Conservation (phyloP, 2,888 invertebrate species). For the Camponotus fellah region DNA sequence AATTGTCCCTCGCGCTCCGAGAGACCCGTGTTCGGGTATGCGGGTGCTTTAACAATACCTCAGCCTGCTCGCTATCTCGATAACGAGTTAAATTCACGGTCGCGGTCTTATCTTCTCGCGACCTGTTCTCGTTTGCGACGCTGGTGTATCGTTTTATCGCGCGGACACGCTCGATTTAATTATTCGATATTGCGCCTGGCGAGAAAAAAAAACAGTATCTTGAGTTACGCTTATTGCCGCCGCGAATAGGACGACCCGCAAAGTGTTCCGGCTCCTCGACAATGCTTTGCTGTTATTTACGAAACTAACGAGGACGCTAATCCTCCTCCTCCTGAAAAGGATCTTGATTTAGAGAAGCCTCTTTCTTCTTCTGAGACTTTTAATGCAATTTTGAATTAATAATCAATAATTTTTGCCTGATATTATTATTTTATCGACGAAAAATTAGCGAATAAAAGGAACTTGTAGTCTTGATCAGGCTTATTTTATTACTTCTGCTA, state of each 20-base stretch:
- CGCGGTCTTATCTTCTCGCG: slow-evolving; percentile 65
- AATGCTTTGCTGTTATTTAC: slow-evolving; percentile 37
- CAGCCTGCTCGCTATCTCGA: slow-evolving; percentile 59
- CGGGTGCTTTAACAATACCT: slow-evolving; percentile 59
- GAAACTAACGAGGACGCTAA: neutral
- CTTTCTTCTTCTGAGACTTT: neutral
- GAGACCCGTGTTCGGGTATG: slow-evolving; percentile 10
- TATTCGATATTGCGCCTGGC: slow-evolving; percentile 63
- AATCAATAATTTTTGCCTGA: neutral
- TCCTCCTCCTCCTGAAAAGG: neutral
- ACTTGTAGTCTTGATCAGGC: neutral
- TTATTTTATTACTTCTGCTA: neutral
- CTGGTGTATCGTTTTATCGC: slow-evolving; percentile 67
- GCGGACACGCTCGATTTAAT: slow-evolving; percentile 66
- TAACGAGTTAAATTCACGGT: slow-evolving; percentile 69
- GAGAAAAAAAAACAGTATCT: slow-evolving; percentile 50
- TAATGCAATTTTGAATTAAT: slow-evolving; percentile 4
- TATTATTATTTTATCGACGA: neutral
- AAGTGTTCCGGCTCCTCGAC: slow-evolving; percentile 38
- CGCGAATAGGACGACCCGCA: slow-evolving; percentile 29
- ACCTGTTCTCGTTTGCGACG: slow-evolving; percentile 53
- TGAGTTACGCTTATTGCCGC: slow-evolving; percentile 51
- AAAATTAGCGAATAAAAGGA: neutral
- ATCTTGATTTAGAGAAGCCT: neutral
- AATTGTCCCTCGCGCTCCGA: slow-evolving; percentile 8